phyloP scores from a whole-genome alignment of 2,888 invertebrate genomes.

The Lacanobia wlatinum region DNA sequence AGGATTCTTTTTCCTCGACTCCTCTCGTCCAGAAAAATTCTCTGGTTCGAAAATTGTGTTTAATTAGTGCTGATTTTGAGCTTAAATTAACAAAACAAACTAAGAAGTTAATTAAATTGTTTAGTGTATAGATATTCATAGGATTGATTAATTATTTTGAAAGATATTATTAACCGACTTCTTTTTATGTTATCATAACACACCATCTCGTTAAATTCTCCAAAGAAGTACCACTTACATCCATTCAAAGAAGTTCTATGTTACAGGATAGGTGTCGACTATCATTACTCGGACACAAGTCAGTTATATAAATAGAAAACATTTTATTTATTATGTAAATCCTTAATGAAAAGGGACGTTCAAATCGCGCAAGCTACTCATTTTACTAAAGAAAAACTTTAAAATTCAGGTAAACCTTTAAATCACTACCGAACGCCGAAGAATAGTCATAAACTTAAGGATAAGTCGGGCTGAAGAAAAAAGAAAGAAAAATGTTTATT shows the following conservation, averaged over 20 bases:
- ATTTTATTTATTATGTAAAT: too few species aligned
- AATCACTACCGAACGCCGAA: background rate
- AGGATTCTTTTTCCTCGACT: too few species aligned
- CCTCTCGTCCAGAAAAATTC: too few species aligned
- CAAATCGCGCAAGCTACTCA: background rate
- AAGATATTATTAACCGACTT: background rate
- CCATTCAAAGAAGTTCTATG: too few species aligned
- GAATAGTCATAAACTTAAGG: background rate
- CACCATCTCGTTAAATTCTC: too few species aligned
- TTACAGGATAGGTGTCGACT: too few species aligned
- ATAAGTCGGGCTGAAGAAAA: background rate
- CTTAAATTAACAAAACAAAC: background rate
- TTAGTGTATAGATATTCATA: background rate
- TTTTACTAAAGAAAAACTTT: background rate
- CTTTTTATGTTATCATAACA: too few species aligned
- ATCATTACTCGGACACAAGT: too few species aligned
- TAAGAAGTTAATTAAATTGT: conserved; percentile 8
- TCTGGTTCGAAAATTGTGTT: background rate
- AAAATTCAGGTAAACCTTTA: background rate
- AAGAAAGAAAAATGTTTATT: too few species aligned
- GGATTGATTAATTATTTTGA: background rate
- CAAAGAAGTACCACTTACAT: too few species aligned
- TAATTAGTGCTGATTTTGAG: conserved; percentile 8
- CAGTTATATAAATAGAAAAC: too few species aligned
- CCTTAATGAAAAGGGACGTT: too few species aligned